These are phyloP conservation scores for Pica pica DNA, from an alignment of 2,113 vertebrate species.

Conservation along the genomic window DNA sequence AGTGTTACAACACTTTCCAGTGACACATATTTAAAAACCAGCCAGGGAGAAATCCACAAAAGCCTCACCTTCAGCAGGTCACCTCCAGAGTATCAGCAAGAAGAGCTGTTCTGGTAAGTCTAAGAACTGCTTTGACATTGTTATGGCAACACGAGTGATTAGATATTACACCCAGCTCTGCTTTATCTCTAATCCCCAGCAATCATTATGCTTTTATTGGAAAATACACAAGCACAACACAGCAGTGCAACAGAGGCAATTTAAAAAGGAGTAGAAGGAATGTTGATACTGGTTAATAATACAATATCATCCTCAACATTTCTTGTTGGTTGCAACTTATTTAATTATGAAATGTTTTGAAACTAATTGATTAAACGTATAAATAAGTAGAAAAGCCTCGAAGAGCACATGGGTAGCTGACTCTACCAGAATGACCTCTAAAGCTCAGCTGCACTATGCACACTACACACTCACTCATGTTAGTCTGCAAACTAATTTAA, in stretches of 20 bases:
- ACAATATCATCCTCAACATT: neutral
- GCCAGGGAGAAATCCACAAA: neutral
- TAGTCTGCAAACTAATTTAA: neutral
- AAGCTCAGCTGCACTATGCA: neutral
- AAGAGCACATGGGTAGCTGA: neutral
- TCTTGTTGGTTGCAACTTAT: neutral
- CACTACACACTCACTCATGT: neutral
- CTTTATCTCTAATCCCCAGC: constrained; percentile 1
- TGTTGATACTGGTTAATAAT: neutral
- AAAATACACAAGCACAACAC: neutral
- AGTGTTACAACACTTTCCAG: neutral
- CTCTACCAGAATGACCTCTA: neutral
- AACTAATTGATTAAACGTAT: neutral
- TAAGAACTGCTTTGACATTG: neutral
- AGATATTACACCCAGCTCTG: neutral
- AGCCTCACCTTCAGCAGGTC: neutral
- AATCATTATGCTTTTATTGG: neutral
- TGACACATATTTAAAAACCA: neutral
- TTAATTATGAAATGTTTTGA: neutral
- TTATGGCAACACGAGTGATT: constrained; percentile 29
- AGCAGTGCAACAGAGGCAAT: neutral
- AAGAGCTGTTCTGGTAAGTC: neutral
- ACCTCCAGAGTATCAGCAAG: neutral
- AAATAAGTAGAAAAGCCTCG: neutral
- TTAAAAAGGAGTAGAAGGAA: neutral